phyloP scores from a whole-genome alignment of 2,797 vertebrate genomes.

The Brachyrhaphis roseni region DNA sequence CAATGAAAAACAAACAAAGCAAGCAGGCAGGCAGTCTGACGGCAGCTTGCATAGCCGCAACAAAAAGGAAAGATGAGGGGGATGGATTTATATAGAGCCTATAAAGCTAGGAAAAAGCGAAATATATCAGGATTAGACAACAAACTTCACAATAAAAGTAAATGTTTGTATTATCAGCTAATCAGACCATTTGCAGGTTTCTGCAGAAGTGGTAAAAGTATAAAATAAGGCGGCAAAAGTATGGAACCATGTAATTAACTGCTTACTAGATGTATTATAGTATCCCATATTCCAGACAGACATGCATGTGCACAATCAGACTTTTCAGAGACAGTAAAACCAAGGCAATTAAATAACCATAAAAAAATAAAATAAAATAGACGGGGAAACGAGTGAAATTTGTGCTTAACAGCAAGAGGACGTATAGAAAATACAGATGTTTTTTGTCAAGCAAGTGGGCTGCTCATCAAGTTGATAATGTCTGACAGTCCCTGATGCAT shows the following conservation, averaged over 20 bases:
- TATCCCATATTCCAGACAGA: no score
- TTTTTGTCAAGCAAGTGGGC: background rate
- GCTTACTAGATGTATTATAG: no score
- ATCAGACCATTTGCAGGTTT: background rate
- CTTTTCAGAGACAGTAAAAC: background rate
- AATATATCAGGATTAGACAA: background rate
- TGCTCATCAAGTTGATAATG: slow-evolving; percentile 20
- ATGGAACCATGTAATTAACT: background rate
- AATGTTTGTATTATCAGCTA: background rate
- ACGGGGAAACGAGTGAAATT: background rate
- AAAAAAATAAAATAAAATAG: background rate
- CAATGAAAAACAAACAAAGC: no score
- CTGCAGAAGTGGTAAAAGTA: background rate
- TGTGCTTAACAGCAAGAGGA: background rate
- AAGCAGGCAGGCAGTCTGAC: no score
- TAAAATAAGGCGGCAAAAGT: background rate
- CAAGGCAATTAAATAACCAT: background rate
- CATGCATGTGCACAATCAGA: background rate
- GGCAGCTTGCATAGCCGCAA: no score
- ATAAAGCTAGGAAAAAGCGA: background rate
- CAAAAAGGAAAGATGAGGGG: background rate
- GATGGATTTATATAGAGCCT: background rate
- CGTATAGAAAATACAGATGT: background rate
- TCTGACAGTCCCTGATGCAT: slow-evolving; percentile 67
- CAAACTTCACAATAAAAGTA: background rate